Evolutionary conservation across 2,113 vertebrate species (phyloP).

Genomic region (Sardina pilchardus): DNA sequence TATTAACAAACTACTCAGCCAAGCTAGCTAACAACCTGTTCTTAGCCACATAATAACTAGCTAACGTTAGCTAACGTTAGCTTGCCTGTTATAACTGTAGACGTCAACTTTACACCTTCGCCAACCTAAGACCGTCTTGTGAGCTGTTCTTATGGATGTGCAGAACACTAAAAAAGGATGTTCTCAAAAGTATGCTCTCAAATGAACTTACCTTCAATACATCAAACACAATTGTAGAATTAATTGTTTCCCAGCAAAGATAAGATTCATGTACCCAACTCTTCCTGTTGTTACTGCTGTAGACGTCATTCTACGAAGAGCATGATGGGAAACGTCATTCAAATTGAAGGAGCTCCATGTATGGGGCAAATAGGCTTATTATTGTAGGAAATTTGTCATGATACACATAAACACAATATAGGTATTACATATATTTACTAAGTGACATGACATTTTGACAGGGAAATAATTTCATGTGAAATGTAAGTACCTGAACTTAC

Average conservation of each 20-base stretch:
- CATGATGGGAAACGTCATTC: slow-evolving; percentile 35
- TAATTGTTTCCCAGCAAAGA: neutral
- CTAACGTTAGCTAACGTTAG: neutral
- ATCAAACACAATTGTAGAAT: neutral
- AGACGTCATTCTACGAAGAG: slow-evolving; percentile 10
- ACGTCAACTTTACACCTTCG: neutral
- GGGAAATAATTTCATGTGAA: neutral
- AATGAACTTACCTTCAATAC: neutral
- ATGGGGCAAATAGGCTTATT: neutral
- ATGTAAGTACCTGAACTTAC: neutral
- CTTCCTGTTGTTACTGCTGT: slow-evolving; percentile 38
- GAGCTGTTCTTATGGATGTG: neutral
- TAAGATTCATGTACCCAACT: neutral
- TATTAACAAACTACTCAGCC: too few relatives aligned
- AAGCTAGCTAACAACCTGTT: neutral
- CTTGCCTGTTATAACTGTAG: neutral
- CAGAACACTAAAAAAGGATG: neutral
- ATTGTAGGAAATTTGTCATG: neutral
- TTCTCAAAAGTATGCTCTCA: neutral
- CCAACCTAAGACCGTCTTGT: neutral
- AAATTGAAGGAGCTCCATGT: neutral
- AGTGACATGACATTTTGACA: neutral
- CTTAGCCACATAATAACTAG: neutral
- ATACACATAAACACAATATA: neutral
- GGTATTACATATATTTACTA: neutral